These are phyloP conservation scores for Whitmania pigra DNA, from an alignment of 1,140 invertebrate species.

Conservation along the genomic window DNA sequence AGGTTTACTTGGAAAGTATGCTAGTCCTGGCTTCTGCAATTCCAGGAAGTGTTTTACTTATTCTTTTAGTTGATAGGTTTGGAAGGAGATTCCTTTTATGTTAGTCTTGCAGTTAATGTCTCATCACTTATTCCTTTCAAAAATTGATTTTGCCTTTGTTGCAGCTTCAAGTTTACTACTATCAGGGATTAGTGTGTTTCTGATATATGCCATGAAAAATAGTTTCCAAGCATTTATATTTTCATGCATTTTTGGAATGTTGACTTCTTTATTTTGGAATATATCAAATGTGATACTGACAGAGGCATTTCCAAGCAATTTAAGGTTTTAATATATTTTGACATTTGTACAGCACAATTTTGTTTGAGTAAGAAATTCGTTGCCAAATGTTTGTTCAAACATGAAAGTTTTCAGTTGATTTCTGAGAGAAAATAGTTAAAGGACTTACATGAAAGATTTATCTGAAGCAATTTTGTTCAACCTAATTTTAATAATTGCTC, in stretches of 20 bases:
- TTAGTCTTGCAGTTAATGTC: constrained; percentile 30
- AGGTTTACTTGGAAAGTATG: constrained; percentile 36
- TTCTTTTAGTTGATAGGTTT: constrained; percentile 43
- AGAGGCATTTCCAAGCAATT: no score
- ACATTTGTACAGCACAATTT: neutral
- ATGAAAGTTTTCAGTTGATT: neutral
- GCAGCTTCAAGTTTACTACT: constrained; percentile 44
- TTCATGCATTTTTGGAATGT: no score
- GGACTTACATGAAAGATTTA: neutral
- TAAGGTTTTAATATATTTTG: no score
- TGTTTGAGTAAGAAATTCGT: neutral
- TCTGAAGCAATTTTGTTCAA: neutral
- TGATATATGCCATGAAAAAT: constrained; percentile 43
- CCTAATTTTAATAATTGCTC: neutral
- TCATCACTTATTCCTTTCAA: neutral
- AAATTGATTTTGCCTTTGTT: constrained; percentile 17
- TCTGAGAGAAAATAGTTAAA: neutral
- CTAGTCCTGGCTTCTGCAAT: constrained; percentile 38
- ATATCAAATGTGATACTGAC: no score
- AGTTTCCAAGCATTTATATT: no score
- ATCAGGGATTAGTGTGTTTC: constrained; percentile 43
- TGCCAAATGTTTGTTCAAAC: neutral
- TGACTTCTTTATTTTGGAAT: no score
- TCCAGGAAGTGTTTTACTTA: constrained; percentile 45
- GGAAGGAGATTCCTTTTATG: constrained; percentile 45